These are phyloP conservation scores for Lycocerus yunnanus DNA, from an alignment of 2,888 invertebrate species.

Conservation along the genomic window DNA sequence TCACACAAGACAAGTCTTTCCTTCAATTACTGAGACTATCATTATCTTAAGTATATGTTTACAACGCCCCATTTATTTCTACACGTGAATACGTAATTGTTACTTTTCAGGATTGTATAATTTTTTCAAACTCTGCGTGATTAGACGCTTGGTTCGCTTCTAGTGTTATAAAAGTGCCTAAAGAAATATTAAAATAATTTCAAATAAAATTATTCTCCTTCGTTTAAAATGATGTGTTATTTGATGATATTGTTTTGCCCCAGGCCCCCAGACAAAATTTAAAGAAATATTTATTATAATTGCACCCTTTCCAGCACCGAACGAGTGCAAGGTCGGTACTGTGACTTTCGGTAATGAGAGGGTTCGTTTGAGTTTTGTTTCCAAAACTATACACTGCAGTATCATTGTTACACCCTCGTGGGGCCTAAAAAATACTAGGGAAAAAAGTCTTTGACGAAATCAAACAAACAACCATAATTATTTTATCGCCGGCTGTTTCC, in stretches of 20 bases:
- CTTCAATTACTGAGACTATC: conserved; percentile 40
- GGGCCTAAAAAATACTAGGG: not conserved
- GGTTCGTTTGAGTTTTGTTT: not conserved
- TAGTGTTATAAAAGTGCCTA: conserved; percentile 10
- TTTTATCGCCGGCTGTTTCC: not conserved
- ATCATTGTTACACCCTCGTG: not conserved
- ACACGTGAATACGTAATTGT: conserved; percentile 49
- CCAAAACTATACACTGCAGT: not conserved
- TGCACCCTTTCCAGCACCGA: not conserved
- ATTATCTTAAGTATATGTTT: conserved; percentile 50
- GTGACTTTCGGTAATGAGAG: not conserved
- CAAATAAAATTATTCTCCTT: not conserved
- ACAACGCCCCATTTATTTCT: conserved; percentile 46
- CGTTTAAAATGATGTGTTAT: not conserved
- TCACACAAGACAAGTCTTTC: conserved; percentile 31
- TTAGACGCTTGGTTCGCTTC: conserved; percentile 6
- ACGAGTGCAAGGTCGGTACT: not conserved
- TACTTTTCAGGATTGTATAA: conserved; percentile 41
- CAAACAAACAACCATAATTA: not conserved
- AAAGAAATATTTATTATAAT: not conserved
- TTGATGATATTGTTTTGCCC: not conserved
- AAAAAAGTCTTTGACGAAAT: not conserved
- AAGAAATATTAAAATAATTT: conserved; percentile 8
- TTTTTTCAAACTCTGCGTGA: conserved; percentile 42
- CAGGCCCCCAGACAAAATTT: not conserved